Evolutionary conservation across 2,888 invertebrate genomes (phyloP), one percentile per base, ranked within the genome.

Genomic region (Clunio marinus): DNA sequence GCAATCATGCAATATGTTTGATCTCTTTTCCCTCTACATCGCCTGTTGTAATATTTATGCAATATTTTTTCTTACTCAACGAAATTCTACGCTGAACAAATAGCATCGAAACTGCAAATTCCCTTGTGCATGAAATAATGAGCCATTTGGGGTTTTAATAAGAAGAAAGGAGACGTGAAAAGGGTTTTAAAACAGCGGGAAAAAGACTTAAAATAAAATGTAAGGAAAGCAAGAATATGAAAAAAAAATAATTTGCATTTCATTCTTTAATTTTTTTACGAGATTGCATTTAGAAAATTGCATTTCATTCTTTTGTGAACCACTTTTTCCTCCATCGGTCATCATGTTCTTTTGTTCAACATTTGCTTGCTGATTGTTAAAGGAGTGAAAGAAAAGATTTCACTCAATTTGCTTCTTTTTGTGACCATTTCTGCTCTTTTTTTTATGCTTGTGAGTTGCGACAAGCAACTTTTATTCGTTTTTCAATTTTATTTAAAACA

Each of bases 211-310:
- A n/a, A n/a, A n/a, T n/a, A n/a, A n/a, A n/a, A n/a, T 10, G 20
- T 27, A 24, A 25, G 13, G 24, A 15, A 57, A 25, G 15, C 24
- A n/a, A 13, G 27, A n/a, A 27, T 27, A 59, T 35, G n/a, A n/a
- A n/a, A n/a, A n/a, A n/a, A n/a, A n/a, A 55, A 66, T 51, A 66
- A 66, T 66, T 66, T 66, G 66, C 66, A 66, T 66, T 66, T 55
- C 28, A 32, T 66, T 66, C 66, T 66, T 55, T n/a, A n/a, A n/a
- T n/a, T n/a, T 51, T 65, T 65, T 25, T 45, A 20, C 45, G 37
- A 63, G 63, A 63, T 63, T 63, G 24, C 65, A 65, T 65, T 65
- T 65, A 8, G 27, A 63, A 63, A 63, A 51, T 65, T 46, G 65
- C 65, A 65, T 65, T 65, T 59, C 13, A 35, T 25, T n/a, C n/a